Evolutionary conservation across 2,888 invertebrate species (phyloP), one percentile per base, ranked within the genome.

Genomic region (Plebejus melissa): DNA sequence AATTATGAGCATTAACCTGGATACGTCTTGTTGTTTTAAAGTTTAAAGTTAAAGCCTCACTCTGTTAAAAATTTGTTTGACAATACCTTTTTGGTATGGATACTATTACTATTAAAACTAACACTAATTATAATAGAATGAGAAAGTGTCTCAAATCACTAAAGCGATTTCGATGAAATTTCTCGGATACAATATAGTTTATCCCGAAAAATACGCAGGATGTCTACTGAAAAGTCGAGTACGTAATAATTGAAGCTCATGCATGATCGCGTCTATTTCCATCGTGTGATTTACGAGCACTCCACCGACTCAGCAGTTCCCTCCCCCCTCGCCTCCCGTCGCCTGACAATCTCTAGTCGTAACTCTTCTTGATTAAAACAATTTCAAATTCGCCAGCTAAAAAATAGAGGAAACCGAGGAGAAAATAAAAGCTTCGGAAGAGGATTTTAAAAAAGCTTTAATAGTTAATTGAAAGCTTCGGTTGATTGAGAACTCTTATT

Each of bases 271-370:
- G 84, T 85, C 87, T 90, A 90, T 91, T 90, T 91, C 88, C 87
- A 89, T 88, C 86, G 86, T 81, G 84, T 87, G 90, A 92, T 92
- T 92, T 91, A 92, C 87, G 90, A 90, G 84, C 88, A 87, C 84
- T 88, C 87, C 88, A 86, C 85, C 88, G 86, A 90, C 90, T 91
- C 91, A 90, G 91, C 90, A 88, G 87, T 89, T 90, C 87, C 83
- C 83, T 85, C 86, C 85, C 86, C 38, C 87, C 83, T 83, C 46
- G 0, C 2, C 13, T 0, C 54, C 54, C 54, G 16, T 4, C 82
- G 83, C 87, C 89, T 89, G 90, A 89, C 89, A 87, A 88, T 90
- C 89, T 84, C 84, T 83, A 86, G 88, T 89, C 87, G 85, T 90
- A 89, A 88, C 88, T 89, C 87, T 83, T 86, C 84, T 82, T 86